These are phyloP conservation scores for Ianthella basta DNA, from an alignment of 37 sponge, comb jelly and placozoan genomes.

Conservation along the genomic window DNA sequence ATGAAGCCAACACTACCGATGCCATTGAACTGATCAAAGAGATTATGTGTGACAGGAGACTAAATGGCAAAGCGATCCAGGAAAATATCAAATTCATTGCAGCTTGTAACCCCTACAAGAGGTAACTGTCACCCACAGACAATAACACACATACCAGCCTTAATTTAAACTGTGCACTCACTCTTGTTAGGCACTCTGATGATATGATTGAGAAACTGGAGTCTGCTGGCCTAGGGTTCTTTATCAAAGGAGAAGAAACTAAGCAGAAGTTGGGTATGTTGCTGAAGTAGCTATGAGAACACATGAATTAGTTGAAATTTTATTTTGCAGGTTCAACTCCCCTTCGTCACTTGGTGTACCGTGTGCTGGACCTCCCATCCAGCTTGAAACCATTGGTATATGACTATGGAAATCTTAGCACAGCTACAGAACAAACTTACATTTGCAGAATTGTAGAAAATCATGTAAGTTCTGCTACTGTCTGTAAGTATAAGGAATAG, in stretches of 20 bases:
- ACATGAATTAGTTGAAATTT: too few relatives aligned
- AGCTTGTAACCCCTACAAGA: constrained; percentile 96
- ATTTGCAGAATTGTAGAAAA: constrained; percentile 77
- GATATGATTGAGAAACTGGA: constrained; percentile 86
- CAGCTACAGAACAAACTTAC: constrained; percentile 70
- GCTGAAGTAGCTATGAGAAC: too few relatives aligned
- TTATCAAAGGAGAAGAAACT: constrained; percentile 58
- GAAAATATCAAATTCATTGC: constrained; percentile 91
- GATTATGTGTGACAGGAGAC: constrained; percentile 95
- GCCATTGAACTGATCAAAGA: constrained; percentile 95
- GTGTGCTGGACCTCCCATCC: constrained; percentile 90
- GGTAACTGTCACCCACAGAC: constrained; percentile 27
- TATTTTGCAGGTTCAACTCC: constrained; percentile 67
- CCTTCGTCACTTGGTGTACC: constrained; percentile 90
- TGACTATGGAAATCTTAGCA: constrained; percentile 93
- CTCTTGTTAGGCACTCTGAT: constrained; percentile 57
- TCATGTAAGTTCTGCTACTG: constrained; percentile 44
- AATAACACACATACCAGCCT: too few relatives aligned
- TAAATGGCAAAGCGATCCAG: constrained; percentile 78
- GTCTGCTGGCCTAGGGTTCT: constrained; percentile 90
- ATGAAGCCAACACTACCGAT: constrained; percentile 98
- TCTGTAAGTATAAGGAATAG: too few relatives aligned
- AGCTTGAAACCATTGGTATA: constrained; percentile 91
- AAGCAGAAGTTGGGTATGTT: constrained; percentile 69
- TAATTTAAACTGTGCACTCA: too few relatives aligned